Base-by-base conservation (phyloP, 2,888 invertebrate species). In the Alviniconcha strummeri region DNA sequence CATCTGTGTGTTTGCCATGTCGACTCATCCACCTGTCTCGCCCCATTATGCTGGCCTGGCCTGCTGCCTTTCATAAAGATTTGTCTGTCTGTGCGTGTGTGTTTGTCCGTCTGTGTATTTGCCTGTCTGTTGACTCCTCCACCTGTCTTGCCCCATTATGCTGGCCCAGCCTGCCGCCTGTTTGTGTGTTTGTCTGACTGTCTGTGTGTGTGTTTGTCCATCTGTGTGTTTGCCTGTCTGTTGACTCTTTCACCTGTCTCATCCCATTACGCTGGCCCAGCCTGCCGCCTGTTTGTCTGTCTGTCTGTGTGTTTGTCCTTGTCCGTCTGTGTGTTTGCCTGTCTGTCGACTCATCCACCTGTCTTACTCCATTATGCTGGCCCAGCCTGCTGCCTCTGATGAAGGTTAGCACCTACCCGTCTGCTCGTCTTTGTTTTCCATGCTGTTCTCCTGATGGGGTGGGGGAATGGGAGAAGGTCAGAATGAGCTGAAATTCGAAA, bases 131-230 rank as follows among this genome's bases (percentile, higher is more conserved):
- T 87, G 93, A 74, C 89, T 99, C 84, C 97, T 99, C 84, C 97
- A 97, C 1, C 94, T 99, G 52, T 97, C 97, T 92, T 95, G 99
- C 80, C 99, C 99, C 0, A 95, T 99, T 87, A 96, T 99, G 87
- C 98, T 98, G 94, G 97, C 99, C 83, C 99, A 99, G 94, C 99
- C 99, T 0, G 96, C 98, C 91, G 99, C 99, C 11, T 97, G 99
- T 82, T 99, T 99, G 93, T 93, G 84, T 82, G 67, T 55, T n/a
- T 6, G 36, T 9, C 5, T 57, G n/a, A 97, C 96, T 93, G 72
- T 36, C 1, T 11, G 72, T 19, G 72, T 19, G 72, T 19, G 72
- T 7, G 13, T 19, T 19, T 19, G 72, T 52, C 36, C 52, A 36
- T 72, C n/a, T 69, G 69, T 69, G 69, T 19, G 19, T 3, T 36